These are phyloP conservation scores for Lepidurus packardi DNA, from an alignment of 1,140 invertebrate genomes.

Conservation along the genomic window DNA sequence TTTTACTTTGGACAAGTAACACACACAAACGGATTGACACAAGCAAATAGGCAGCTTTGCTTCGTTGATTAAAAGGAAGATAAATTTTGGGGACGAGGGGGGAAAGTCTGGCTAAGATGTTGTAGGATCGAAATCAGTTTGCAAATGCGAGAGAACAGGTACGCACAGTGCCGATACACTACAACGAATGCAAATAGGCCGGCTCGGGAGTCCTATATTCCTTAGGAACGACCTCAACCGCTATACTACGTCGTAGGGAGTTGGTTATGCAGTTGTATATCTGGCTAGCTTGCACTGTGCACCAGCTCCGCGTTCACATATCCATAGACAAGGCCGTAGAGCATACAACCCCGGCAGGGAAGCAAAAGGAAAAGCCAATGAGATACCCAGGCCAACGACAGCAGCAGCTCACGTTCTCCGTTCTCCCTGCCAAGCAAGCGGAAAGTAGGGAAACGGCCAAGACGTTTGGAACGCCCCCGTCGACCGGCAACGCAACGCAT, in stretches of 20 bases:
- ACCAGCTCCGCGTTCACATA: constrained; percentile 13
- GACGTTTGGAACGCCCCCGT: not conserved
- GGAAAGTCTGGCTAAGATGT: constrained; percentile 5
- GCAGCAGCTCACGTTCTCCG: constrained; percentile 16
- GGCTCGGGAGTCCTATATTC: constrained; percentile 9
- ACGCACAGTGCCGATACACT: constrained; percentile 20
- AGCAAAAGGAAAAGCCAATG: constrained; percentile 21
- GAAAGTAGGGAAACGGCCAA: constrained; percentile 13
- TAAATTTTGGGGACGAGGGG: not conserved
- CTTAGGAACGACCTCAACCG: constrained; percentile 4
- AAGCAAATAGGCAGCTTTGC: not conserved
- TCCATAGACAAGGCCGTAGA: constrained; percentile 18
- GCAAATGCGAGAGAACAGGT: constrained; percentile 1
- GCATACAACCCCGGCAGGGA: constrained; percentile 20
- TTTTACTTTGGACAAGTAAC: not conserved
- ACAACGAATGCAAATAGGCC: constrained; percentile 10
- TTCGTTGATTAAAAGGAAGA: constrained; percentile 1
- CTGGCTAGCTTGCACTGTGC: not conserved
- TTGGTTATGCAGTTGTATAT: constrained; percentile 3
- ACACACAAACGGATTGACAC: not conserved
- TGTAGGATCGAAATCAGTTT: not conserved
- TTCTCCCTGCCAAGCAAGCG: constrained; percentile 4
- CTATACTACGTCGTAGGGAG: constrained; percentile 21
- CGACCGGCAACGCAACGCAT: not conserved
- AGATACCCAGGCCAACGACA: constrained; percentile 6